Evolutionary conservation across 2,113 vertebrate genomes (phyloP).

Genomic region (Chloropsis cyanopogon): DNA sequence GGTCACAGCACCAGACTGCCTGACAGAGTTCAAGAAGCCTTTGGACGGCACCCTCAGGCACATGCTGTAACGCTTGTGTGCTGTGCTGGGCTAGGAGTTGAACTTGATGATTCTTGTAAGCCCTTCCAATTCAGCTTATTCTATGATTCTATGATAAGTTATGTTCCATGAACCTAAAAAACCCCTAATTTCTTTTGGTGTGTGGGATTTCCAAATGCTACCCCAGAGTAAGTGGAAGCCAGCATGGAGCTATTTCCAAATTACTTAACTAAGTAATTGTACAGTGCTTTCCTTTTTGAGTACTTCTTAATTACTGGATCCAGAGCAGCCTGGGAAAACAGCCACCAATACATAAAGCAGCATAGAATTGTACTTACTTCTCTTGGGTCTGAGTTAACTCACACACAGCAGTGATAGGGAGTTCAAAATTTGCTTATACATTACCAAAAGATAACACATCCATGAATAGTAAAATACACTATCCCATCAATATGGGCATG

Average conservation of each 20-base stretch:
- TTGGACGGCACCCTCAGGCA: not conserved
- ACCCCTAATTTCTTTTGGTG: not conserved
- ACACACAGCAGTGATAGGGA: fast-evolving
- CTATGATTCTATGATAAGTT: not conserved
- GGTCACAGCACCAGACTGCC: not conserved
- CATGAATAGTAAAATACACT: not conserved
- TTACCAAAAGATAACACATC: not conserved
- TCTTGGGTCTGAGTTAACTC: not conserved
- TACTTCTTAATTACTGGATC: not conserved
- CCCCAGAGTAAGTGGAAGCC: not conserved
- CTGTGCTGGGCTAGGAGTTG: not conserved
- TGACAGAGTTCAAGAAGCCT: not conserved
- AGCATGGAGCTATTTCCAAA: not conserved
- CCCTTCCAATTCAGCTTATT: not conserved
- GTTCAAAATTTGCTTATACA: not conserved
- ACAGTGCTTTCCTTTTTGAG: not conserved
- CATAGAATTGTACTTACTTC: not conserved
- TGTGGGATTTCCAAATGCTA: not conserved
- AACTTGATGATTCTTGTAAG: not conserved
- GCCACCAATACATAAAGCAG: not conserved
- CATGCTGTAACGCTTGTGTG: fast-evolving
- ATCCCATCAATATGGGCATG: not conserved
- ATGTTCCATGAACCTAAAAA: not conserved
- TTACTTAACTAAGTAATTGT: not conserved
- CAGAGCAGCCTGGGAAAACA: not conserved